Percentiles rank a stretch among this genome's conserved stretches.
Evolutionary conservation across 1,140 invertebrate genomes (phyloP).

Genomic region (Drosophila parvula): DNA sequence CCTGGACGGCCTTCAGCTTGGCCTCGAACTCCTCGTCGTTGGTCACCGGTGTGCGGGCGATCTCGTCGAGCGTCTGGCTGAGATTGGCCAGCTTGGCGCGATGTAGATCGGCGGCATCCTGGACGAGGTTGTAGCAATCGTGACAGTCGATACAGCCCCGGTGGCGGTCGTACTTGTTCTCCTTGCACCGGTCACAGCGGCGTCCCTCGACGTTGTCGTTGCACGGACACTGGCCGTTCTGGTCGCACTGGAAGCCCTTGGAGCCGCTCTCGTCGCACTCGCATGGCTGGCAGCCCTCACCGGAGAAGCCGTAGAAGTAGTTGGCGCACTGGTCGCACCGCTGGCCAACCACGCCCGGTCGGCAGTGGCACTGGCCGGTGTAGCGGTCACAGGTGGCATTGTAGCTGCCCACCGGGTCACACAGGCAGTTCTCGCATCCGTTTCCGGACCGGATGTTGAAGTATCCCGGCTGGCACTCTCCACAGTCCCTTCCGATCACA

Average conservation of each 20-base stretch:
- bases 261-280: slow-evolving; percentile 96
- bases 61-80: slow-evolving; percentile 85
- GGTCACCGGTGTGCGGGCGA: slow-evolving; percentile 92
- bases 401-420: slow-evolving; percentile 93
- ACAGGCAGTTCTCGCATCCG: slow-evolving; percentile 94
- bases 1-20: slow-evolving; percentile 89
- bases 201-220: slow-evolving; percentile 95
- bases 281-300: slow-evolving; percentile 92
- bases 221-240: slow-evolving; percentile 94
- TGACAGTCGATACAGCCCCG: slow-evolving; percentile 95
- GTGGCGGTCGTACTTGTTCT: slow-evolving; percentile 95
- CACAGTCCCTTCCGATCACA: slow-evolving; percentile 94
- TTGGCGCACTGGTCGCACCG: slow-evolving; percentile 93
- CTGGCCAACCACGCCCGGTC: slow-evolving; percentile 92
- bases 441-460: slow-evolving; percentile 92
- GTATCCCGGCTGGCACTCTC: slow-evolving; percentile 92
- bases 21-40: slow-evolving; percentile 93
- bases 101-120: slow-evolving; percentile 93
- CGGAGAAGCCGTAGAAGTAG: slow-evolving; percentile 95
- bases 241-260: slow-evolving; percentile 92
- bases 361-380: slow-evolving; percentile 94
- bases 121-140: slow-evolving; percentile 96
- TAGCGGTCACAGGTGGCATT: slow-evolving; percentile 92
- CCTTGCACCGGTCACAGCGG: slow-evolving; percentile 96
- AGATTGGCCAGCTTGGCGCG: slow-evolving; percentile 90